Evolutionary conservation across 2,113 vertebrate species (phyloP).

Genomic region (Chlorodrepanis virens): DNA sequence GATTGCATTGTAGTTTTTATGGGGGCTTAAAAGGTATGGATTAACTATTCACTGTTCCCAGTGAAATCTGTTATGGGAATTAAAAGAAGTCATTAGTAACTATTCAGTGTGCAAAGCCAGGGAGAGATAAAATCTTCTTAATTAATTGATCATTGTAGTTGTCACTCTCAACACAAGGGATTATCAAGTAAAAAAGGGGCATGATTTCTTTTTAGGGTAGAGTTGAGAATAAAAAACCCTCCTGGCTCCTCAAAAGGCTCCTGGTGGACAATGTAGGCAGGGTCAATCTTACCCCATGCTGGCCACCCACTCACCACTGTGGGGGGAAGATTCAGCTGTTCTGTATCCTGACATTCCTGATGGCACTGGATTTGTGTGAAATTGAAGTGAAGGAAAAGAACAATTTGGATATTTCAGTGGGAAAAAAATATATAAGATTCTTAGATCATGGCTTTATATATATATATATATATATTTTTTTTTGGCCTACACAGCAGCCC

Average conservation of each 20-base stretch:
- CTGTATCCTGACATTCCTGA: neutral
- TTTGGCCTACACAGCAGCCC: neutral
- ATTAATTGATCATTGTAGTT: neutral
- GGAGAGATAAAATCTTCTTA: neutral
- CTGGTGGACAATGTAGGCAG: accelerated
- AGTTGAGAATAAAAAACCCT: neutral
- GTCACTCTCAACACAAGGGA: neutral
- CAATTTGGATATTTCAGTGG: neutral
- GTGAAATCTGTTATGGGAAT: neutral
- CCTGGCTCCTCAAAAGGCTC: neutral
- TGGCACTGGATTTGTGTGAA: neutral
- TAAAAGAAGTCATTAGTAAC: neutral
- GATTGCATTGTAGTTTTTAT: neutral
- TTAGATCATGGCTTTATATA: neutral
- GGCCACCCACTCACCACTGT: neutral
- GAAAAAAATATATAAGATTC: neutral
- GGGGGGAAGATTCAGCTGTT: neutral
- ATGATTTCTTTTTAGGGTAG: neutral
- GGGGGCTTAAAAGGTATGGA: neutral
- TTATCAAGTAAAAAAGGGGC: neutral
- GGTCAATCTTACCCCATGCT: neutral
- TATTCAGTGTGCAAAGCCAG: neutral
- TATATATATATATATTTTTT: neutral
- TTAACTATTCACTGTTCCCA: neutral
- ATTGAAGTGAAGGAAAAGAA: neutral